Percentiles rank a stretch among this genome's conserved stretches.
phyloP scores from a whole-genome alignment of 2,888 invertebrate genomes.

The Limnephilus marmoratus region DNA sequence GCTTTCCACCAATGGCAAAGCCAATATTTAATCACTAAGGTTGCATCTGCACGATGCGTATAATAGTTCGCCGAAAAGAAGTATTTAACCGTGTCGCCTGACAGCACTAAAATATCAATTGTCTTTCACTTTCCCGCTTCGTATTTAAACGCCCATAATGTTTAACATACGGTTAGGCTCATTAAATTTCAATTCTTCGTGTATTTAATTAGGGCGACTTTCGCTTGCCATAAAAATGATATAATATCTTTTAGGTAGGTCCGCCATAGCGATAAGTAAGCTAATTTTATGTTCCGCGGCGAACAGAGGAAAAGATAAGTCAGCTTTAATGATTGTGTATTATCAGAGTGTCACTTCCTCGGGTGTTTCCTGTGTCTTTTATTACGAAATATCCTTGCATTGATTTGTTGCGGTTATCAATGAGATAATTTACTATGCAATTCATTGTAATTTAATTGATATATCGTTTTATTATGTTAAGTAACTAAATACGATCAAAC shows the following conservation, averaged over 20 bases:
- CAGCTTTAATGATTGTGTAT: not conserved
- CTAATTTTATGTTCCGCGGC: not conserved
- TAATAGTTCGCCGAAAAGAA: no score
- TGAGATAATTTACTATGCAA: not conserved
- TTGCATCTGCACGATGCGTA: no score
- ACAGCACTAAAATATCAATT: not conserved
- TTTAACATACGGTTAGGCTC: not conserved
- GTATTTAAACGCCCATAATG: not conserved
- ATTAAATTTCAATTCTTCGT: not conserved
- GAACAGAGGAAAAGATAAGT: slow-evolving; percentile 2
- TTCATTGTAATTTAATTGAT: not conserved
- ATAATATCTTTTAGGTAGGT: not conserved
- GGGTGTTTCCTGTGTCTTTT: not conserved
- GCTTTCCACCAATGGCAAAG: no score
- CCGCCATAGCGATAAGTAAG: not conserved
- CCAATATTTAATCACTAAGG: no score
- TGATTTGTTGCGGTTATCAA: not conserved
- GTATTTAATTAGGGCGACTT: slow-evolving; percentile 6
- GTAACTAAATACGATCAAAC: not conserved
- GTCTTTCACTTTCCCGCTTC: not conserved
- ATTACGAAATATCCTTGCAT: not conserved
- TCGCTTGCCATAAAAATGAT: slow-evolving; percentile 1
- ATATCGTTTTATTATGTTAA: not conserved
- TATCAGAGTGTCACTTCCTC: not conserved
- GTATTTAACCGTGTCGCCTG: no score